A percentile compares a stretch with the other conserved stretches of the same genome.
These are phyloP conservation scores for Chironomus tentans DNA, from an alignment of 2,888 invertebrate species.

Conservation along the genomic window DNA sequence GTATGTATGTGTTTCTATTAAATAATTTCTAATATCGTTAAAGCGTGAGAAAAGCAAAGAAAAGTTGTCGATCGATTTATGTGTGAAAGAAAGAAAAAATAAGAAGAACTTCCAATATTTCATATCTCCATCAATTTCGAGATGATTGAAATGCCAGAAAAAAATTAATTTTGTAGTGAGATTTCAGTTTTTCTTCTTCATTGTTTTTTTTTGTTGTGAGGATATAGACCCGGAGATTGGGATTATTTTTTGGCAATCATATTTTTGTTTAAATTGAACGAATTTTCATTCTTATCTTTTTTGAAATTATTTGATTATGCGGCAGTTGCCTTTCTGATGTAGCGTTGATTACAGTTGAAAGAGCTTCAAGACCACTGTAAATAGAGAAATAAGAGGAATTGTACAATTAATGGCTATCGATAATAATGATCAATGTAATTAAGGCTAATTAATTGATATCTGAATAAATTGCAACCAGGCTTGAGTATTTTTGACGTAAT, in stretches of 20 bases:
- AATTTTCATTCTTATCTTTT: background rate
- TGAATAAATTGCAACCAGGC: too few relatives aligned
- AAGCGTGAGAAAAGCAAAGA: background rate
- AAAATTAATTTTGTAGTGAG: background rate
- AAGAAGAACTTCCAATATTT: too few relatives aligned
- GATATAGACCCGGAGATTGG: too few relatives aligned
- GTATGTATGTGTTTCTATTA: background rate
- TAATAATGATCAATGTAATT: background rate
- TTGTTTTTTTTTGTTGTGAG: background rate
- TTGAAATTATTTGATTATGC: background rate
- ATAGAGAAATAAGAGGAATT: background rate
- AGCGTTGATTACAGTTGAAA: background rate
- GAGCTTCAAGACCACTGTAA: constrained; percentile 1
- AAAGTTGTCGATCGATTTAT: background rate
- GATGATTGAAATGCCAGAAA: background rate
- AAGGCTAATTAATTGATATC: background rate
- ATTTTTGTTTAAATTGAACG: background rate
- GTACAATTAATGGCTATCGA: background rate
- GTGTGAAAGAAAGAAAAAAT: too few relatives aligned
- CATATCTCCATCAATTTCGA: too few relatives aligned
- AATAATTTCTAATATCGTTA: background rate
- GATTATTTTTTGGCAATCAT: background rate
- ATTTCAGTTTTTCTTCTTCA: background rate
- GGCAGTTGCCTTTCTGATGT: background rate
- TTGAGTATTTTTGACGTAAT: too few relatives aligned